Evolutionary conservation across 2,797 vertebrate species (phyloP).

Genomic region (Mormyrops attenuatus): DNA sequence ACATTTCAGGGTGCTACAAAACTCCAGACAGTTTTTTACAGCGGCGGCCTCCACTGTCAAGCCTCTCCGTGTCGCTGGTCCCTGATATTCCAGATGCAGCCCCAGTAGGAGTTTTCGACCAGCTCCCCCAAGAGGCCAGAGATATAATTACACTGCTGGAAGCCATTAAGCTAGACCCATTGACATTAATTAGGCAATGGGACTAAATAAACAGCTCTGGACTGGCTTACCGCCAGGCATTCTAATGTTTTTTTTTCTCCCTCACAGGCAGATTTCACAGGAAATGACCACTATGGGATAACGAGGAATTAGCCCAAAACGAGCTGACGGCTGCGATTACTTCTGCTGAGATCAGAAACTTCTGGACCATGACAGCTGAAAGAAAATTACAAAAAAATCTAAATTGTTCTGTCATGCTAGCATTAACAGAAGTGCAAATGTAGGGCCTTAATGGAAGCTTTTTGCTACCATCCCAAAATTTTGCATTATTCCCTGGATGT

Average conservation of each 20-base stretch:
- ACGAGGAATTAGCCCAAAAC: slow-evolving; percentile 2
- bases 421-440: neutral
- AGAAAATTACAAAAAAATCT: neutral
- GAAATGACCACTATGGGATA: slow-evolving; percentile 6
- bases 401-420: neutral
- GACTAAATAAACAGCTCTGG: slow-evolving; percentile 26
- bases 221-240: slow-evolving; percentile 12
- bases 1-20: neutral
- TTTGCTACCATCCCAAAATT: neutral
- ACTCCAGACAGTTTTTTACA: neutral
- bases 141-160: slow-evolving; percentile 25
- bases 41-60: neutral
- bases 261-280: slow-evolving; percentile 11
- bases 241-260: neutral
- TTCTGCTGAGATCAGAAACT: neutral
- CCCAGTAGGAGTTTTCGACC: neutral
- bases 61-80: neutral
- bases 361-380: neutral
- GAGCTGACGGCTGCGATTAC: neutral
- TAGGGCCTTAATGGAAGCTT: neutral
- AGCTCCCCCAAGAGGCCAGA: slow-evolving; percentile 14
- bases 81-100: neutral
- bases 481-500: neutral
- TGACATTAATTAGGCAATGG: slow-evolving; percentile 25
- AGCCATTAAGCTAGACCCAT: slow-evolving; percentile 16